These are phyloP conservation scores for Triplophysa bombifrons DNA, from an alignment of 2,797 vertebrate genomes.

Conservation along the genomic window DNA sequence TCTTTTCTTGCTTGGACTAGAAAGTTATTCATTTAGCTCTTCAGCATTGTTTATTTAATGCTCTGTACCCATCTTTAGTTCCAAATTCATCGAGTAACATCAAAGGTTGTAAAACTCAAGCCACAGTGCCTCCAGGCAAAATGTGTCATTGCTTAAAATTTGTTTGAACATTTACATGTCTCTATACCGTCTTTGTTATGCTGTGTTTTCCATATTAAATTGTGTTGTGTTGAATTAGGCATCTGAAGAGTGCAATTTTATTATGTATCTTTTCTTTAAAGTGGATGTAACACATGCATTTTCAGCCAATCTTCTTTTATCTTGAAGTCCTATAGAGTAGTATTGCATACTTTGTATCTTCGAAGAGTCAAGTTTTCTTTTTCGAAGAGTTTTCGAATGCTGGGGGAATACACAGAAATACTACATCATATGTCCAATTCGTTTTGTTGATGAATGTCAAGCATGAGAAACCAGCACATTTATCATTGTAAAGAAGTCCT, in stretches of 20 bases:
- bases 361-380: too few species aligned
- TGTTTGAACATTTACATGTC: neutral
- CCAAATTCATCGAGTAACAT: neutral
- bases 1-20: conserved; percentile 1
- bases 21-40: conserved; percentile 21
- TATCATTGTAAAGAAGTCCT: too few species aligned
- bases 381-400: too few species aligned
- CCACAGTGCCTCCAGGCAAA: neutral
- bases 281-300: too few species aligned
- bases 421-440: too few species aligned
- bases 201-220: neutral
- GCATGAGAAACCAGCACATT: too few species aligned
- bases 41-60: neutral
- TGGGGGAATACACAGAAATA: too few species aligned
- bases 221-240: neutral
- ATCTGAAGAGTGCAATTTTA: neutral
- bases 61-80: neutral
- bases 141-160: neutral
- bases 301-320: too few species aligned
- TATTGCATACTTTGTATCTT: too few species aligned
- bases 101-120: conserved; percentile 8
- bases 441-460: too few species aligned
- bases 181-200: neutral
- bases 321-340: too few species aligned
- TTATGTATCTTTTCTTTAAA: too few species aligned